Evolutionary conservation across 2,797 vertebrate genomes (phyloP).

Genomic region (Siniperca obscura): DNA sequence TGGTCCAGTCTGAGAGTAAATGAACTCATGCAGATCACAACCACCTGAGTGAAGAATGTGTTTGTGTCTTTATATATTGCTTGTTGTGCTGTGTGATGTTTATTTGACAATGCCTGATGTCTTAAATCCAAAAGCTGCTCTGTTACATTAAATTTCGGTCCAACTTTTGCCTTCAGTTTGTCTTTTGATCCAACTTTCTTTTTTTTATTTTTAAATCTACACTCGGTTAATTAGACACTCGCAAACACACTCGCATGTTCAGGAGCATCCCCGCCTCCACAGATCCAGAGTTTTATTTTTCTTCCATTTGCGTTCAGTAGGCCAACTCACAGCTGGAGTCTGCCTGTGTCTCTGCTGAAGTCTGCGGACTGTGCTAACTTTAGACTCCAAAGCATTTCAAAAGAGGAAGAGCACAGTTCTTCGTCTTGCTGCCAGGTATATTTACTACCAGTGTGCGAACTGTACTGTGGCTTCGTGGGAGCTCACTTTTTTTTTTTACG

Average conservation of each 20-base stretch:
- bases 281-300: neutral
- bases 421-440: neutral
- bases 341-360: neutral
- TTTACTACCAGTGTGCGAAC: neutral
- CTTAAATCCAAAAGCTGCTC: no score
- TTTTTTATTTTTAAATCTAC: no score
- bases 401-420: neutral
- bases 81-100: no score
- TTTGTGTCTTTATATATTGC: neutral
- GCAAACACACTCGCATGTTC: neutral
- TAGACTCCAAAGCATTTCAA: constrained; percentile 5
- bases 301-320: constrained; percentile 16
- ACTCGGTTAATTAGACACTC: neutral
- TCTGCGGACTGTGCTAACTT: constrained; percentile 11
- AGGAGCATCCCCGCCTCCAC: neutral
- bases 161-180: no score
- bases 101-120: no score
- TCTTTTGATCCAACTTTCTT: no score
- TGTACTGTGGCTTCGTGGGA: no score
- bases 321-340: constrained; percentile 21
- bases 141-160: no score
- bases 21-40: neutral
- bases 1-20: neutral
- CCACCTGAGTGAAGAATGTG: no score
- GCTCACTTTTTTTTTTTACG: no score